A percentile compares a stretch with the other conserved stretches of the same genome.
Conservation (phyloP, 2,888 invertebrate species). For the Iphiclides podalirius region DNA sequence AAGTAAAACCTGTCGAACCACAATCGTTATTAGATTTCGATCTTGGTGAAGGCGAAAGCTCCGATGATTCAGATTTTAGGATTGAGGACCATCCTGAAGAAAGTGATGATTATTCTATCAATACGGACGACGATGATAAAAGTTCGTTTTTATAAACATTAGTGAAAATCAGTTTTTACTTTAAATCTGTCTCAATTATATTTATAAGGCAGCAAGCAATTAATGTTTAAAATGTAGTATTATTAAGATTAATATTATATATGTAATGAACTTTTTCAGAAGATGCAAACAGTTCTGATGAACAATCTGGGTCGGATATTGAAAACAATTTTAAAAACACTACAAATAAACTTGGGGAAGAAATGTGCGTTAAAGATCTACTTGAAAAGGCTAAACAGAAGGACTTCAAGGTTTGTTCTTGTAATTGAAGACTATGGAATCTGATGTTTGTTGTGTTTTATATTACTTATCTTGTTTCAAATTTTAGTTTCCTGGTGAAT, state of each 20-base stretch:
- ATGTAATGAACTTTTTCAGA: slow-evolving; percentile 42
- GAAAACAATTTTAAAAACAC: slow-evolving; percentile 57
- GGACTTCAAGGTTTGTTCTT: slow-evolving; percentile 72
- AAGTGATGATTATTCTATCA: slow-evolving; percentile 86
- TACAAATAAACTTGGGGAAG: slow-evolving; percentile 58
- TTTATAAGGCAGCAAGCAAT: too few species aligned
- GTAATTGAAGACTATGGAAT: neutral
- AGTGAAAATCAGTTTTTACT: slow-evolving; percentile 6
- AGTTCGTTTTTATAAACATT: slow-evolving; percentile 48
- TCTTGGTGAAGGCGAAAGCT: slow-evolving; percentile 93
- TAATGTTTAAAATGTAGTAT: too few species aligned
- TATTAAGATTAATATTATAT: too few species aligned
- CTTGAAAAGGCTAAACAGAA: slow-evolving; percentile 63
- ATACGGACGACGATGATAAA: slow-evolving; percentile 83
- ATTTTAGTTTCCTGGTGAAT: slow-evolving; percentile 63
- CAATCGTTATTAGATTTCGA: slow-evolving; percentile 90
- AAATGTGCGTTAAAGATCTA: slow-evolving; percentile 58
- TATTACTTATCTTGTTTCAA: too few species aligned
- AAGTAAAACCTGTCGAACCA: slow-evolving; percentile 89
- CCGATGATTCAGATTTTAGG: slow-evolving; percentile 96
- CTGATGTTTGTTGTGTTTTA: neutral
- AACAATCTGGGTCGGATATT: slow-evolving; percentile 64
- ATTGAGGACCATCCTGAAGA: slow-evolving; percentile 92
- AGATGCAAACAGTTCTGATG: slow-evolving; percentile 53
- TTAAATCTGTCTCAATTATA: slow-evolving; percentile 1